Conservation (phyloP, 2,888 invertebrate genomes). For the Hoplodrina blanda region DNA sequence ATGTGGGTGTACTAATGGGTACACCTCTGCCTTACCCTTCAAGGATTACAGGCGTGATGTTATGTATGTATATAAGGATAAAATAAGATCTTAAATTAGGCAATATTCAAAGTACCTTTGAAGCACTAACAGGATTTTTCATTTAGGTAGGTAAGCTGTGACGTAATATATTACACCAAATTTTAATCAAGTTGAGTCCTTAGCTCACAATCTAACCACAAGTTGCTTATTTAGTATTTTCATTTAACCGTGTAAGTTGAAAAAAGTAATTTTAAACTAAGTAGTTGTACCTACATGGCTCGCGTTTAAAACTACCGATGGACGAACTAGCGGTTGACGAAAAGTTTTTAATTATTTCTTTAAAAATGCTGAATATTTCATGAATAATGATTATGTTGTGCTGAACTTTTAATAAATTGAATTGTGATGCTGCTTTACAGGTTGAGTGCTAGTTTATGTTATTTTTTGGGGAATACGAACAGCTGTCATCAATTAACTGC, state of each 20-base stretch:
- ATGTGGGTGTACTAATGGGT: too few relatives aligned
- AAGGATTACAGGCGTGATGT: too few relatives aligned
- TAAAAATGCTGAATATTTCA: conserved; percentile 3
- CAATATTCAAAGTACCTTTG: too few relatives aligned
- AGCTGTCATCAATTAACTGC: too few relatives aligned
- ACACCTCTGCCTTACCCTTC: too few relatives aligned
- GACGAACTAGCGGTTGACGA: neutral
- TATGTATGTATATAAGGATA: too few relatives aligned
- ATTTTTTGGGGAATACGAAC: too few relatives aligned
- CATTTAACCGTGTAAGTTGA: conserved; percentile 12
- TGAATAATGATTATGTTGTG: neutral
- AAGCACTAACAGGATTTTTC: too few relatives aligned
- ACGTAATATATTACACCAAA: neutral
- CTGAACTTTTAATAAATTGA: neutral
- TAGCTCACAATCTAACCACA: neutral
- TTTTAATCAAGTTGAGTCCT: conserved; percentile 2
- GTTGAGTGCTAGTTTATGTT: too few relatives aligned
- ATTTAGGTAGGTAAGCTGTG: too few relatives aligned
- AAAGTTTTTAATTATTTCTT: conserved; percentile 39
- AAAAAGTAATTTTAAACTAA: conserved; percentile 48
- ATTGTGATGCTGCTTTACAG: too few relatives aligned
- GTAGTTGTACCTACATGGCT: conserved; percentile 18
- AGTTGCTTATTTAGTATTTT: conserved; percentile 16
- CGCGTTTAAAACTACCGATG: conserved; percentile 20
- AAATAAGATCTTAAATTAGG: too few relatives aligned